Base-by-base conservation (phyloP, 2,888 invertebrate species). In the Blomia tropicalis region DNA sequence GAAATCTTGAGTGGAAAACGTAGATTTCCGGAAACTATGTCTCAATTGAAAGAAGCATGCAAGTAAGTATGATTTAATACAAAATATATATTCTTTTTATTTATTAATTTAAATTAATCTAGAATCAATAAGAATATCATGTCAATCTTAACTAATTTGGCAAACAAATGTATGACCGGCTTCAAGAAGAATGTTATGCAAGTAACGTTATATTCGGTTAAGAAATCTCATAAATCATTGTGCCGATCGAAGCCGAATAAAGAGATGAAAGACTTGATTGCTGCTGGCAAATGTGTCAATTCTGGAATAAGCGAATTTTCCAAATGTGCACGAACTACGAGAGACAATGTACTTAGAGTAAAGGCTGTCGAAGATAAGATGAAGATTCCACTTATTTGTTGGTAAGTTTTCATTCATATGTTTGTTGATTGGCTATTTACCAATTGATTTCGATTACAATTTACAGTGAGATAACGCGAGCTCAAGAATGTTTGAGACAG, bases 131-230 rank as follows among this genome's bases (percentile, higher is more conserved):
- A 56, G 14, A 56, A 56, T 19, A 14, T 56, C 14, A 31, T 56
- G 2, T 14, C 14, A 3, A 27, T 56, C n/a, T 11, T 56, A 19
- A 29, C 31, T 2, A 56, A 56, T 11, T n/a, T 62, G 27, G 58
- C 56, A 23, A 58, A 58, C n/a, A 32, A 41, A 36, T 62, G 62
- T 36, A 62, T 62, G 62, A 56, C 56, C 27, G 62, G 62, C 22
- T 14, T 62, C 19, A 25, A 30, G 5, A 62, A 62, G 17, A 36
- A 58, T 19, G 29, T 62, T 7, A 30, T 58, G 23, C 29, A 43
- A n/a, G 58, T 62, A n/a, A 2, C 58, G 2, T 5, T 62, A 4
- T 62, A 62, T 27, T 62, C 62, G 1, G 43, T 58, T 2, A 32
- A 41, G 51, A n/a, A 32, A 4, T 43, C 27, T 19, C 4, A 51